Percentiles rank a stretch among this genome's conserved stretches.
These are phyloP conservation scores for Hyperoplus immaculatus DNA, from an alignment of 2,797 vertebrate species.

Conservation along the genomic window DNA sequence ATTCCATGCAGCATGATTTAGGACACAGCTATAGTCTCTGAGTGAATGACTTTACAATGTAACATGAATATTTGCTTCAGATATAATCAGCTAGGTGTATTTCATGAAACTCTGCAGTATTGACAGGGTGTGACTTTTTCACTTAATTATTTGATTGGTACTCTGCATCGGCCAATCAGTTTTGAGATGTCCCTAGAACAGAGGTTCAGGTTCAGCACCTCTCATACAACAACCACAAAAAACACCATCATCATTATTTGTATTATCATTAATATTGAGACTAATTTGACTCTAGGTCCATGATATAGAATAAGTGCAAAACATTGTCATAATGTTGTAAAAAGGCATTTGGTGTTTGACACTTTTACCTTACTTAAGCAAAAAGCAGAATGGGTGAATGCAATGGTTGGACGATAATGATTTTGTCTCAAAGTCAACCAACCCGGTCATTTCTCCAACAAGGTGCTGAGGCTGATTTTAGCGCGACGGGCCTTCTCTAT, in stretches of 20 bases:
- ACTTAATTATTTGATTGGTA: not conserved
- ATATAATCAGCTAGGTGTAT: not conserved
- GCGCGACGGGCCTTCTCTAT: slow-evolving; percentile 90
- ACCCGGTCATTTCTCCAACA: slow-evolving; percentile 84
- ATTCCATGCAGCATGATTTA: not conserved
- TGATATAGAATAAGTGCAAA: slow-evolving; percentile 50
- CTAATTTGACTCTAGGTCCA: slow-evolving; percentile 8
- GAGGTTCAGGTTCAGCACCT: not conserved
- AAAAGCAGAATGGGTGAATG: slow-evolving; percentile 39
- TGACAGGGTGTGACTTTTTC: not conserved
- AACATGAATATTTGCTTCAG: not conserved
- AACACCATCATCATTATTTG: not conserved
- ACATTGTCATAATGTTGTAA: not conserved
- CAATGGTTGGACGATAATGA: slow-evolving; percentile 13
- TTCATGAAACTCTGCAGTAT: not conserved
- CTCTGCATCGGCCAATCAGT: not conserved
- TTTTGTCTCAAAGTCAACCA: not conserved
- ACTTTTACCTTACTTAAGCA: not conserved
- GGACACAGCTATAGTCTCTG: not conserved
- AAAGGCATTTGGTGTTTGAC: slow-evolving; percentile 9
- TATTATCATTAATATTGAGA: not conserved
- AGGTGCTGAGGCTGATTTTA: slow-evolving; percentile 80
- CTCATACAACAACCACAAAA: not conserved
- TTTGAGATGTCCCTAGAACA: not conserved
- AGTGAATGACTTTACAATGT: not conserved